phyloP scores from a whole-genome alignment of 2,888 invertebrate genomes.

The Entomobrya proxima region DNA sequence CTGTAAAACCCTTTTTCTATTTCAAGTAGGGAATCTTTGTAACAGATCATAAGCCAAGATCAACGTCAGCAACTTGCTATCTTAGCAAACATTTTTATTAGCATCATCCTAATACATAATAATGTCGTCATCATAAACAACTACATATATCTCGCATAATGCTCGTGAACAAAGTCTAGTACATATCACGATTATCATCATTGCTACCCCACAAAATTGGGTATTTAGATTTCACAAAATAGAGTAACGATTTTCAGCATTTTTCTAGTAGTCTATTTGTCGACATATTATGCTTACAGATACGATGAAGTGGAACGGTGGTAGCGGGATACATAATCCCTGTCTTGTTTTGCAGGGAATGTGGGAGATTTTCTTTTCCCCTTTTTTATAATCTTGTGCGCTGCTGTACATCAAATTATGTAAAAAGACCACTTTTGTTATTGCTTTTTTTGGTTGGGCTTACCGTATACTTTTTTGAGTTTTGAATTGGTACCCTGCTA shows the following conservation, averaged over 20 bases:
- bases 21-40: background rate
- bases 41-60: conserved; percentile 16
- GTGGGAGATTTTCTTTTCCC: background rate
- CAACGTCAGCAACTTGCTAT: background rate
- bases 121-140: conserved; percentile 4
- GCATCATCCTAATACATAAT: background rate
- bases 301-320: background rate
- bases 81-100: background rate
- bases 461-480: background rate
- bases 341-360: background rate
- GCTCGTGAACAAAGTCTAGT: background rate
- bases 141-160: background rate
- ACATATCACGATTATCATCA: background rate
- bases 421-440: conserved; percentile 31
- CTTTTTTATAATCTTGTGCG: background rate
- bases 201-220: background rate
- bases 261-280: background rate
- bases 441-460: background rate
- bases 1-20: background rate
- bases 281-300: background rate
- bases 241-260: background rate
- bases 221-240: background rate
- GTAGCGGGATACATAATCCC: conserved; percentile 12
- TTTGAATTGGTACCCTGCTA: background rate
- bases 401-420: conserved; percentile 1